Evolutionary conservation across 2,888 invertebrate genomes (phyloP).

Genomic region (Ophioninae sp.): DNA sequence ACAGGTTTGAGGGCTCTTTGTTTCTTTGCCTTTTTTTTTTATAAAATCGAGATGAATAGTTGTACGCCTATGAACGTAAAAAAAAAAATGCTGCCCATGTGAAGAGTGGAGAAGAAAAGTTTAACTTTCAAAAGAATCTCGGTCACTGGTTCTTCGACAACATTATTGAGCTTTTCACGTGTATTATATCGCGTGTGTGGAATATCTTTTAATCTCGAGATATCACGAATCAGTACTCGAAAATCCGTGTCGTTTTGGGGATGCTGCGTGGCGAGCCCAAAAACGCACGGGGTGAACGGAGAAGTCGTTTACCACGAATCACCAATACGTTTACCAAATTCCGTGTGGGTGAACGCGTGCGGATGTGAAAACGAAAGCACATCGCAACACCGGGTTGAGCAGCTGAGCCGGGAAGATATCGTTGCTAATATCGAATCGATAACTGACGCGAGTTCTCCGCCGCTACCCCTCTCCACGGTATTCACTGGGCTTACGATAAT

Average conservation of each 20-base stretch:
- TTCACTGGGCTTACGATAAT: background rate
- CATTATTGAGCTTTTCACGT: slow-evolving; percentile 19
- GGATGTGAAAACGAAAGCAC: slow-evolving; percentile 36
- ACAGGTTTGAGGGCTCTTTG: slow-evolving; percentile 22
- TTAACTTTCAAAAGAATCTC: slow-evolving; percentile 37
- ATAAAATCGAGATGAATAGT: slow-evolving; percentile 5
- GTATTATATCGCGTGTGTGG: background rate
- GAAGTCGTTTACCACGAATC: background rate
- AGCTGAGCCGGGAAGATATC: slow-evolving; percentile 61
- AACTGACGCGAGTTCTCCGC: slow-evolving; percentile 43
- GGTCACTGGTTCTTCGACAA: slow-evolving; percentile 13
- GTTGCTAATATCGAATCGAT: slow-evolving; percentile 64
- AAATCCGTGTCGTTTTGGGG: slow-evolving; percentile 3
- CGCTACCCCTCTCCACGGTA: background rate
- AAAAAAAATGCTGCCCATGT: slow-evolving; percentile 11
- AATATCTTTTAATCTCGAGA: slow-evolving; percentile 12
- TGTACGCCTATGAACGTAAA: background rate
- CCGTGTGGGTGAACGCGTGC: slow-evolving; percentile 1
- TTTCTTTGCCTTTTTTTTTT: slow-evolving; percentile 3
- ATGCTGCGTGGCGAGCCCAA: slow-evolving; percentile 19
- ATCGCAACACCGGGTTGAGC: slow-evolving; percentile 49
- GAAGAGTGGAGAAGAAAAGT: slow-evolving; percentile 1
- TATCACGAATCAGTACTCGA: slow-evolving; percentile 24
- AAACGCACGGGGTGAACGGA: background rate
- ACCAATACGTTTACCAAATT: background rate